Base-by-base conservation (phyloP, 2,888 invertebrate species). In the Tipula lateralis region DNA sequence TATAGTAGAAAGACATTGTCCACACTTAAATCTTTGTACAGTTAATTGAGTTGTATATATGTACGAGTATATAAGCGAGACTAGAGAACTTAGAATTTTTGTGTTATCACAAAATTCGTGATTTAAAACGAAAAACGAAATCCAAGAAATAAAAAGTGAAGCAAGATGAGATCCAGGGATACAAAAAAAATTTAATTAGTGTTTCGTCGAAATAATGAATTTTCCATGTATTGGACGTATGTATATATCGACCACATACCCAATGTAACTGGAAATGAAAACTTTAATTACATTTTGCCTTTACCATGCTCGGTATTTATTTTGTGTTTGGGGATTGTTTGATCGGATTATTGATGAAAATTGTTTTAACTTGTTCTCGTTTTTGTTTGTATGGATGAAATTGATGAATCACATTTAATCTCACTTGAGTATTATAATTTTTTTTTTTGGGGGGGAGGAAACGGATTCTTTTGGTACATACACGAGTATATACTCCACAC, bases 391-490 rank as follows among this genome's bases (percentile, higher is more conserved):
- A 1, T 66, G 24, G 24, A 66, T 66, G 66, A 24, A 66, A 66
- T 66, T 66, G 66, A 66, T 66, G 66, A 66, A 66, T 66, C 66
- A 66, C 66, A 66, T 66, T 66, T 66, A 66, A 66, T 66, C 66
- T 66, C 66, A 66, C 66, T 50, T 50, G 50, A 50, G 19, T 50
- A 50, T 50, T 19, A 19, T 5, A 66, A n/a, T n/a, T n/a, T 24
- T 66, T 66, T 66, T 66, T n/a, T n/a, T n/a, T n/a, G n/a, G n/a
- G n/a, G 7, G 24, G 66, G 2, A 24, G 0, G 24, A 66, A 66
- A 24, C 9, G 9, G 4, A 66, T 66, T 66, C 16, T 50, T 5
- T 7, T 66, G 7, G 66, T 6, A 44, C 44, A 44, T n/a, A 44
- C 12, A 39, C 9, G 13, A 39, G 9, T 39, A 39, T 39, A 39